phyloP scores from a whole-genome alignment of 2,113 vertebrate species.

The Ictalurus punctatus region DNA sequence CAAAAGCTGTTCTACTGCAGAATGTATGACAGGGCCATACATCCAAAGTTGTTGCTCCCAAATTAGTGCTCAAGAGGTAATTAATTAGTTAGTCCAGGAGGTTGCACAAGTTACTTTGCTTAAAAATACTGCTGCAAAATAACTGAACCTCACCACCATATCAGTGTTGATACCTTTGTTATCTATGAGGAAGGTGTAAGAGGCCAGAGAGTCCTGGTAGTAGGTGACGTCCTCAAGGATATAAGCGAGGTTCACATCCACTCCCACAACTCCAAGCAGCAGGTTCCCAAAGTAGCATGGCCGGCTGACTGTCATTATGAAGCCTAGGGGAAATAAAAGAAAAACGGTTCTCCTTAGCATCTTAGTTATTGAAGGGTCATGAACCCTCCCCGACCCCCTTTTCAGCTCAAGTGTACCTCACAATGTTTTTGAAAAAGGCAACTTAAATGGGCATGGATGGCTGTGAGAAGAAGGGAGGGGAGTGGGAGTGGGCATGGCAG shows the following conservation, averaged over 20 bases:
- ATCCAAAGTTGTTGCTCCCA: neutral
- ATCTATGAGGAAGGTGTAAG: conserved; percentile 97
- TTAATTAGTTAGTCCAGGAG: too few relatives aligned
- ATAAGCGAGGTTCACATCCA: conserved; percentile 95
- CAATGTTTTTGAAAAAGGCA: too few relatives aligned
- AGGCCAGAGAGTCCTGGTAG: conserved; percentile 95
- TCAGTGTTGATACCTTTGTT: conserved; percentile 86
- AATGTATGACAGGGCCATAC: neutral
- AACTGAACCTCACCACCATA: neutral
- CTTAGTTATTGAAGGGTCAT: too few relatives aligned
- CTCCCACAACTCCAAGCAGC: conserved; percentile 94
- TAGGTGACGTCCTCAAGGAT: conserved; percentile 98
- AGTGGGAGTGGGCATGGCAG: too few relatives aligned
- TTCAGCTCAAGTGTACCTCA: too few relatives aligned
- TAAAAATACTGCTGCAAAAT: neutral
- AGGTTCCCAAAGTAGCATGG: conserved; percentile 97
- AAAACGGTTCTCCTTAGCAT: neutral
- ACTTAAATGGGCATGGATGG: too few relatives aligned
- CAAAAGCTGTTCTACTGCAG: neutral
- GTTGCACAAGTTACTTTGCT: neutral
- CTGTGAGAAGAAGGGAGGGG: too few relatives aligned
- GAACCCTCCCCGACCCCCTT: too few relatives aligned
- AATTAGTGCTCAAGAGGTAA: neutral
- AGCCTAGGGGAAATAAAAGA: conserved; percentile 70
- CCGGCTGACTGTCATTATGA: conserved; percentile 97